Evolutionary conservation across 2,888 invertebrate species (phyloP).

Genomic region (Alloscopus bannaensis): DNA sequence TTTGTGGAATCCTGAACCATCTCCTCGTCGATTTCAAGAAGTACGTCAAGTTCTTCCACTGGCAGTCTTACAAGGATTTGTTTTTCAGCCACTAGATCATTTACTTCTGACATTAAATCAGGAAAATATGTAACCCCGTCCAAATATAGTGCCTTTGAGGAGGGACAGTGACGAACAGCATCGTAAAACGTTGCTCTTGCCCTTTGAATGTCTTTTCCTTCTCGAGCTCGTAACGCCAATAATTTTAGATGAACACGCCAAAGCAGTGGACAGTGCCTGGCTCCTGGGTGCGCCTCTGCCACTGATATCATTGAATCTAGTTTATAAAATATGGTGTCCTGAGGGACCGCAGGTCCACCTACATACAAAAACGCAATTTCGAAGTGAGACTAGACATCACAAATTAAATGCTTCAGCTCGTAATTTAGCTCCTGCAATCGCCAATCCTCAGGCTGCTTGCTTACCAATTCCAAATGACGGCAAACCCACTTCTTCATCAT

Average conservation of each 20-base stretch:
- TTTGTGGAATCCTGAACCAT: background rate
- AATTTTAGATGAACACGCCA: slow-evolving; percentile 72
- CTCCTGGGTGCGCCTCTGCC: slow-evolving; percentile 68
- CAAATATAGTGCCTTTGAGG: slow-evolving; percentile 69
- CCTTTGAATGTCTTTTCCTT: slow-evolving; percentile 63
- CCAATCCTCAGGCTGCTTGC: too few relatives aligned
- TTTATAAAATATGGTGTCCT: slow-evolving; percentile 72
- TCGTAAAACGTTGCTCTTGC: slow-evolving; percentile 68
- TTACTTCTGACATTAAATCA: slow-evolving; percentile 68
- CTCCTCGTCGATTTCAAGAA: slow-evolving; percentile 63
- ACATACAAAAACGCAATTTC: background rate
- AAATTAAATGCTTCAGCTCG: slow-evolving; percentile 10
- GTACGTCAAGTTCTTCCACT: slow-evolving; percentile 69
- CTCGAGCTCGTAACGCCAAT: slow-evolving; percentile 60
- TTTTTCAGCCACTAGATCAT: slow-evolving; percentile 67
- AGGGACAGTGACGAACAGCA: slow-evolving; percentile 70
- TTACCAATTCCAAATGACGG: slow-evolving; percentile 70
- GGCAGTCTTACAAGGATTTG: slow-evolving; percentile 66
- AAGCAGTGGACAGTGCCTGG: slow-evolving; percentile 70
- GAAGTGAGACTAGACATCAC: background rate
- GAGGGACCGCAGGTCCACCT: slow-evolving; percentile 72
- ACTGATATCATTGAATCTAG: slow-evolving; percentile 71
- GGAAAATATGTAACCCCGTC: slow-evolving; percentile 71
- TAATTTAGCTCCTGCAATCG: too few relatives aligned
- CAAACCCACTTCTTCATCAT: slow-evolving; percentile 70